phyloP scores from a whole-genome alignment of 2,888 invertebrate genomes.

The Lycophotia porphyrea region DNA sequence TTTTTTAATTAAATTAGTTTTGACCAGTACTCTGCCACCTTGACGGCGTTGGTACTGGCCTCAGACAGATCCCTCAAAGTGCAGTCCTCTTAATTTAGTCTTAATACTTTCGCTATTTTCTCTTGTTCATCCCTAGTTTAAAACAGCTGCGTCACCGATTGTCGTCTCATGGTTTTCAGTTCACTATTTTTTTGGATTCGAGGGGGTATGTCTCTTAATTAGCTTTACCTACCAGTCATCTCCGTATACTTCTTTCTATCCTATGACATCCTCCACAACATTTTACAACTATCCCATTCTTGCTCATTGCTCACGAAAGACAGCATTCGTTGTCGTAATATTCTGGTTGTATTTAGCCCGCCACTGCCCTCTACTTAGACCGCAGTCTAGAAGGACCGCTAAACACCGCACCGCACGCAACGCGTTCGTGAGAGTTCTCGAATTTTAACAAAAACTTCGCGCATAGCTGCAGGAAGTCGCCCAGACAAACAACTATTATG shows the following conservation, averaged over 20 bases:
- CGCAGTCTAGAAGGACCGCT: constrained; percentile 36
- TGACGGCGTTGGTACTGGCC: too few relatives aligned
- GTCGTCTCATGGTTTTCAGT: neutral
- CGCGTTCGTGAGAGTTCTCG: constrained; percentile 32
- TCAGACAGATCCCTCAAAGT: too few relatives aligned
- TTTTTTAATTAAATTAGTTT: too few relatives aligned
- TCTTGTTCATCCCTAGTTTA: neutral
- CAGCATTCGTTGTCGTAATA: neutral
- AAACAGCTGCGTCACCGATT: neutral
- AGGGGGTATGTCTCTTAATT: neutral
- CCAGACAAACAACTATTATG: constrained; percentile 18
- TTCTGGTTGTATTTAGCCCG: neutral
- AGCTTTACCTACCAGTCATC: neutral
- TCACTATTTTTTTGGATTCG: neutral
- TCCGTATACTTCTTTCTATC: neutral
- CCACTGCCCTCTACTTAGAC: neutral
- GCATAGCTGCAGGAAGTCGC: constrained; percentile 9
- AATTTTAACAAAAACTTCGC: constrained; percentile 43
- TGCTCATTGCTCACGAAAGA: too few relatives aligned
- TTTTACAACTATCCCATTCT: neutral
- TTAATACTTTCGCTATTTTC: neutral
- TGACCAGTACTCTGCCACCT: too few relatives aligned
- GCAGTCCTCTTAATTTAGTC: too few relatives aligned
- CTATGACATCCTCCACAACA: neutral
- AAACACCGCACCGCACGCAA: constrained; percentile 49